These are phyloP conservation scores for Sciurus carolinensis DNA, from an alignment of 2,797 vertebrate genomes.

Conservation along the genomic window DNA sequence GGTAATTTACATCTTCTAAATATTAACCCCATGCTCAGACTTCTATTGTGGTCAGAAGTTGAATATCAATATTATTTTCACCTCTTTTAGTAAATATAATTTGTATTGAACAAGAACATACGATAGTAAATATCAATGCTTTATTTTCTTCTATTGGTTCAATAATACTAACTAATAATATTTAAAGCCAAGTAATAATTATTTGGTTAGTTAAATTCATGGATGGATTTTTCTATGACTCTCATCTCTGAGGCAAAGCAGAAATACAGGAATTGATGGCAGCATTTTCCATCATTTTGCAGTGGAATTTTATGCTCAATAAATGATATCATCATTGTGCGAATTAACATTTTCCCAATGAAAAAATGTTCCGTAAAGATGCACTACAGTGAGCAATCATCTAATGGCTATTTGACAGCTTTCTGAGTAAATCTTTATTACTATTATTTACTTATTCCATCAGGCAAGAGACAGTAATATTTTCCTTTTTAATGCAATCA, in stretches of 20 bases:
- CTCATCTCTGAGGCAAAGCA: neutral
- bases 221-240: neutral
- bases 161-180: neutral
- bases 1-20: neutral
- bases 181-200: neutral
- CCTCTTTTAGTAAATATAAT: constrained; percentile 8
- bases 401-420: neutral
- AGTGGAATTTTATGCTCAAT: neutral
- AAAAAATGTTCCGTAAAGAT: neutral
- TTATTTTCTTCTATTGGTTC: neutral
- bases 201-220: neutral
- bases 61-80: constrained; percentile 4
- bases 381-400: neutral
- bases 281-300: neutral
- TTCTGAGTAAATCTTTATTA: neutral
- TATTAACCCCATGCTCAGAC: neutral
- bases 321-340: neutral
- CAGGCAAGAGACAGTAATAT: neutral
- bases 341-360: neutral
- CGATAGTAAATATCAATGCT: neutral
- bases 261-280: neutral
- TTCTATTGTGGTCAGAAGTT: neutral
- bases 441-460: neutral
- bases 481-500: constrained; percentile 13
- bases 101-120: neutral